A percentile compares a stretch with the other conserved stretches of the same genome.
phyloP scores from a whole-genome alignment of 2,113 vertebrate species.

The Mastomys natalensis region DNA sequence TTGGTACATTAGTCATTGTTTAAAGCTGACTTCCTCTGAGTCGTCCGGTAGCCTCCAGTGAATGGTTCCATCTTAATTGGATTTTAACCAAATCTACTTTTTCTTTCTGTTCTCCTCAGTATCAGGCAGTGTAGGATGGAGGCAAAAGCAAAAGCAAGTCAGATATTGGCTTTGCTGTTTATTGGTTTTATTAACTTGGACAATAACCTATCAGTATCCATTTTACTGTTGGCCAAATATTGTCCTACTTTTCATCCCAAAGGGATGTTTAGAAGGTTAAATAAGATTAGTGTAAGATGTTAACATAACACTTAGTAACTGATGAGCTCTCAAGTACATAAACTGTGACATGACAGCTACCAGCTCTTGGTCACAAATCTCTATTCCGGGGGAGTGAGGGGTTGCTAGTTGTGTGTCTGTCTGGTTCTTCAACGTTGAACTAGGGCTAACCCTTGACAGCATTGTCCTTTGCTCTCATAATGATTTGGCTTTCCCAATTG shows the following conservation, averaged over 20 bases:
- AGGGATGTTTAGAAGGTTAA: conserved; percentile 10
- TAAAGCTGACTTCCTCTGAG: neutral
- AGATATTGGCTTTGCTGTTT: neutral
- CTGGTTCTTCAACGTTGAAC: neutral
- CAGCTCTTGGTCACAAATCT: neutral
- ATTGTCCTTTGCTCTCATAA: neutral
- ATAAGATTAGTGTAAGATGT: neutral
- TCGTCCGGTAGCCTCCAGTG: neutral
- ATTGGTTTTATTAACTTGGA: neutral
- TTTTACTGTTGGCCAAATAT: neutral
- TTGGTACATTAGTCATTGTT: neutral
- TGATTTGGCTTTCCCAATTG: neutral
- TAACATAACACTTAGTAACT: neutral
- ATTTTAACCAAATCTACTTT: neutral
- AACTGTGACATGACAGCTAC: neutral
- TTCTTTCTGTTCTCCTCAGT: neutral
- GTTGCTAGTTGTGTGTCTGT: neutral
- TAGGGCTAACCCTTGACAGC: neutral
- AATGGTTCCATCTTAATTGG: neutral
- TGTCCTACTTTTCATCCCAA: neutral
- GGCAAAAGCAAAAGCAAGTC: neutral
- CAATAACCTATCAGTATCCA: neutral
- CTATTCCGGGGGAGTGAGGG: neutral
- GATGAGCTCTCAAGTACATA: neutral
- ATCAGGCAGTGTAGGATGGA: neutral